phyloP scores from a whole-genome alignment of 1,140 invertebrate species.

The Hylaeus anthracinus region DNA sequence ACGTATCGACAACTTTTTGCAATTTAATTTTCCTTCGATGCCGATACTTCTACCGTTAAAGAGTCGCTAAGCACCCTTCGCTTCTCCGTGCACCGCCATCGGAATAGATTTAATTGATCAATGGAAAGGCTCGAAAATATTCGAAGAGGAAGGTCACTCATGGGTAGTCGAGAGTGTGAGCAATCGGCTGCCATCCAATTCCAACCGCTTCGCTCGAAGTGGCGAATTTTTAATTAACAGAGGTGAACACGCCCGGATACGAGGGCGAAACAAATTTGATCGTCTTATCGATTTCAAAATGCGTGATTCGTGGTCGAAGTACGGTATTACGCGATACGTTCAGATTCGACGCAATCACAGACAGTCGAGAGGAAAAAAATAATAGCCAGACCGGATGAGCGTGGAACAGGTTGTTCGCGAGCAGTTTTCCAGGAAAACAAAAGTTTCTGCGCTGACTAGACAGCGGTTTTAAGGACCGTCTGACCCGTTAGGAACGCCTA shows the following conservation, averaged over 20 bases:
- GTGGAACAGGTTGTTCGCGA: constrained; percentile 10
- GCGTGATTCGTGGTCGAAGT: too few relatives aligned
- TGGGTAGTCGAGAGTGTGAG: neutral
- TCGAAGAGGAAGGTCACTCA: neutral
- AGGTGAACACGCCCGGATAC: neutral
- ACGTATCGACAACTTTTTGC: constrained; percentile 7
- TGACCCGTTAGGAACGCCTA: constrained; percentile 50
- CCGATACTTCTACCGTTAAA: neutral
- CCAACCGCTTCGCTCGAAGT: neutral
- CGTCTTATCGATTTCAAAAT: too few relatives aligned
- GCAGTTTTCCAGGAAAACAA: neutral
- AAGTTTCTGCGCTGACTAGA: constrained; percentile 26
- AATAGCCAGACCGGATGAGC: neutral
- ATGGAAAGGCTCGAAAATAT: neutral
- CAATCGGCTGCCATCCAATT: neutral
- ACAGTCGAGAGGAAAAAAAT: neutral
- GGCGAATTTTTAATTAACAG: neutral
- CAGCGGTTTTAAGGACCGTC: constrained; percentile 46
- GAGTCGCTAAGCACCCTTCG: neutral
- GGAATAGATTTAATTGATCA: neutral
- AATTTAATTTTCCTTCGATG: constrained; percentile 15
- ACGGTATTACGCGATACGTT: neutral
- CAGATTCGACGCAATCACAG: too few relatives aligned
- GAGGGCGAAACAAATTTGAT: too few relatives aligned
- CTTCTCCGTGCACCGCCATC: neutral